Evolutionary conservation across 2,113 vertebrate species (phyloP), one percentile per base, ranked within the genome.

Genomic region (Cynocephalus volans): DNA sequence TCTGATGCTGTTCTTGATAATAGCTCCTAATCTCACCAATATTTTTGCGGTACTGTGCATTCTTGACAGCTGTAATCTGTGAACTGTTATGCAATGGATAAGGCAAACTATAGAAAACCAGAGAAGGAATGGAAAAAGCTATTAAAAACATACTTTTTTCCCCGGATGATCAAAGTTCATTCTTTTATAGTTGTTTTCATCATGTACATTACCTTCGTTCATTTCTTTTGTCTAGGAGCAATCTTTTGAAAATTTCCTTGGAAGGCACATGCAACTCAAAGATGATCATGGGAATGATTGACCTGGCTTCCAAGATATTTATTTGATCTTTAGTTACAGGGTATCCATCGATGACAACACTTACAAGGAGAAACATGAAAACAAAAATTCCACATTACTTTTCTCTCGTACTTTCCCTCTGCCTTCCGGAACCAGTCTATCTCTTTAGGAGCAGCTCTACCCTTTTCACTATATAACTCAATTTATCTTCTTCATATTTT

Each of bases 341-440:
- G 97, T 99, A 99, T 50, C 99, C 99, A 97, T 99, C 99, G 82
- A 99, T 98, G 95, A 99, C 98, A 93, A 99, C 98, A 95, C 99
- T 99, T 97, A 26, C 45, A 84, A 62, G 75, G 80, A 95, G 26
- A 93, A 82, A 91, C 1, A 10, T 48, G 36, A 60, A 86, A 84
- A 50, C 65, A 54, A 73, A 93, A 86, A 52, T 64, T 67, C 2
- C 9, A 21, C 50, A 41, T 87, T 95, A 73, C 21, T 91, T 94
- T 88, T 52, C 48, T 54, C 50, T 88, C 52, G 18, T 11, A 17
- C 26, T 79, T 56, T 4, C 54, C 50, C 72, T 70, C 48, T 31
- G 52, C 60, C 64, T 64, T 77, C 28, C 31, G 50, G 48, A 91
- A 79, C 3, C 21, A 56, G 52, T 50, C 6, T 31, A 3, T 93